Base-by-base conservation (phyloP, 2,113 vertebrate species). In the Rhadina sibilatrix region DNA sequence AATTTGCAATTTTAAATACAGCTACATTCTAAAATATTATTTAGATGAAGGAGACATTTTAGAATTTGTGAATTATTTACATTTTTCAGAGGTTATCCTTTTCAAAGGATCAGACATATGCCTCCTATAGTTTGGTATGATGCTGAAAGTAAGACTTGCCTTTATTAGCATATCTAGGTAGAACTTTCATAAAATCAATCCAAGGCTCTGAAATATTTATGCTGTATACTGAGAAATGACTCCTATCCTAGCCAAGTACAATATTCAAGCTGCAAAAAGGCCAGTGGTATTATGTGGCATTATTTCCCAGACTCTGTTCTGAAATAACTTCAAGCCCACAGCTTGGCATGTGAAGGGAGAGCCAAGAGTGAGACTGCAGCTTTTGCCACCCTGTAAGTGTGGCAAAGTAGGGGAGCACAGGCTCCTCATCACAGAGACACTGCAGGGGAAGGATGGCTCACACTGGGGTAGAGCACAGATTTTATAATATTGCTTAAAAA, bases 11-110 rank as follows among this genome's bases (percentile, higher is more conserved):
- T 95, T 95, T 79, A 94, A 87, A 79, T 72, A 76, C 27, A 82
- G 46, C 53, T 68, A 57, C n/a, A 8, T 20, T 90, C 40, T 53
- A 87, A 78, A 93, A 56, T 69, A 56, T 64, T 75, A 75, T 88
- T 87, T 81, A 87, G 53, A 80, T 53, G 8, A 83, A 91, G 25
- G 40, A 83, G 54, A 60, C 1, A 0, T 75, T 93, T 95, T 74
- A 87, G 77, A 40, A 94, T 66, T 80, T 75, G 38, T 90, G 76
- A 94, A 88, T 83, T 91, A 90, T 90, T 96, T 95, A 84, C 49
- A n/a, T 72, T 82, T 90, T 50, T 82, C 70, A 71, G 40, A 87
- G 24, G 38, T 33, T 59, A 94, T 93, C 33, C 59, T 65, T 94
- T 91, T 53, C 53, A 66, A 87, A 85, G 31, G 23, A 87, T 57